Base-by-base conservation (phyloP, 92 coral and sea anemone species). In the Heteractis magnifica region DNA sequence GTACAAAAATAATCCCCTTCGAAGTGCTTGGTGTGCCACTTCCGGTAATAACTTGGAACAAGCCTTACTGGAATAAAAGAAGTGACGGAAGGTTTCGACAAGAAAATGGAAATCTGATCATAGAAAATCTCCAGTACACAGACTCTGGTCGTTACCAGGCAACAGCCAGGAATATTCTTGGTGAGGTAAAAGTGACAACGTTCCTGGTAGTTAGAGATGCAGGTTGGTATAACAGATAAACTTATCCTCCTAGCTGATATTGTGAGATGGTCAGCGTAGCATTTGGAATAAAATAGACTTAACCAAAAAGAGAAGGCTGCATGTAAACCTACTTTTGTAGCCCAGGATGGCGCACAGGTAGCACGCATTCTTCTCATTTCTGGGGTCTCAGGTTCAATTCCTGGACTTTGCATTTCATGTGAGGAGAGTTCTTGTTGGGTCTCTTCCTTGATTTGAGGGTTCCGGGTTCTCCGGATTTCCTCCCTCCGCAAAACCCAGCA, bases 141-240 rank as follows among this genome's bases (percentile, higher is more conserved):
- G 84, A 81, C 64, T 81, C 84, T 81, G 84, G 84, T 65, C 58
- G 51, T 18, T 81, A 81, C 51, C 60, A 68, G 64, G 84, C 76
- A 68, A 71, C 71, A 49, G 84, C 84, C 76, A 81, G 76, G 76
- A 81, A 81, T 68, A 50, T 70, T 6, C 60, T 81, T 18, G 84
- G 84, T 12, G 77, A 71, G n/a, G 76, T 81, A 3, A 65, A 71
- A 51, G 21, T 81, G 18, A 21, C 84, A 64, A 81, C 84, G 9
- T 81, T 81, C 56, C 75, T 81, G 50, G 84, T 49, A 5, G 84
- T 81, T 70, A 49, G 65, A 65, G 77, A 81, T 51, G 77, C 53
- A 15, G 52, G 55, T 26, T 0, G 14, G n/a, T 56, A 26, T 26
- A 26, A 26, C 0, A 26, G 18, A 56, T 12, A 10, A 14, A 5